phyloP scores from a whole-genome alignment of 2,888 invertebrate genomes.

The Lamproptera curius region DNA sequence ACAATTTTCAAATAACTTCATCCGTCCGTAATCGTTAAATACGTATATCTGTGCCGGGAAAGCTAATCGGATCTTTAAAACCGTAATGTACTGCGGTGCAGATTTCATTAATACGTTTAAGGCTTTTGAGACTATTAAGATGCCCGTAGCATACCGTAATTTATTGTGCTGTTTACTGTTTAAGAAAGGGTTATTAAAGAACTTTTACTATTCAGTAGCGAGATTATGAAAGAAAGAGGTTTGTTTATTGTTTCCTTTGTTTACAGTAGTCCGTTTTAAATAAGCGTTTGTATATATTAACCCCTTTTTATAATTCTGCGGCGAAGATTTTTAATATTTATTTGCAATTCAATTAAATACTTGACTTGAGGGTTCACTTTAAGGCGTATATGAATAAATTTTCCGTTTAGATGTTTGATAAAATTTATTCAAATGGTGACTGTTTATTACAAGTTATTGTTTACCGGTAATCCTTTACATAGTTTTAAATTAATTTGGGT shows the following conservation, averaged over 20 bases:
- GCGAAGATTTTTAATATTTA: not conserved
- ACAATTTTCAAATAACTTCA: not conserved
- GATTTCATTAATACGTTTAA: slow-evolving; percentile 4
- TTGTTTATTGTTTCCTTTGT: slow-evolving; percentile 35
- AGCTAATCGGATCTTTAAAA: not conserved
- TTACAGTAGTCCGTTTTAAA: slow-evolving; percentile 34
- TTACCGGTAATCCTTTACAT: no score
- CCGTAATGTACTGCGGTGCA: not conserved
- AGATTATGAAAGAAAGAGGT: slow-evolving; percentile 52
- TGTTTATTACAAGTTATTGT: no score
- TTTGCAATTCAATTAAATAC: no score
- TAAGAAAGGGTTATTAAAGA: slow-evolving; percentile 33
- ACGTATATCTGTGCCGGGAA: not conserved
- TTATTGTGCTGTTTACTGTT: slow-evolving; percentile 30
- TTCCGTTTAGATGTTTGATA: no score
- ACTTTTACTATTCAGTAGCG: slow-evolving; percentile 65
- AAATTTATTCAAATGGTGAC: no score
- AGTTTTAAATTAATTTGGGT: no score
- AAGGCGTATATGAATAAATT: not conserved
- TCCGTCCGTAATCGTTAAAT: not conserved
- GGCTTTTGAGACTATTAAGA: slow-evolving; percentile 9
- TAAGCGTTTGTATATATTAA: slow-evolving; percentile 43
- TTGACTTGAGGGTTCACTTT: no score
- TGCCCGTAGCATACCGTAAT: slow-evolving; percentile 35
- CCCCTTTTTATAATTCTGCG: slow-evolving; percentile 30